Evolutionary conservation across 2,113 vertebrate species (phyloP), one percentile per base, ranked within the genome.

Genomic region (Pachypanchax playfairii): DNA sequence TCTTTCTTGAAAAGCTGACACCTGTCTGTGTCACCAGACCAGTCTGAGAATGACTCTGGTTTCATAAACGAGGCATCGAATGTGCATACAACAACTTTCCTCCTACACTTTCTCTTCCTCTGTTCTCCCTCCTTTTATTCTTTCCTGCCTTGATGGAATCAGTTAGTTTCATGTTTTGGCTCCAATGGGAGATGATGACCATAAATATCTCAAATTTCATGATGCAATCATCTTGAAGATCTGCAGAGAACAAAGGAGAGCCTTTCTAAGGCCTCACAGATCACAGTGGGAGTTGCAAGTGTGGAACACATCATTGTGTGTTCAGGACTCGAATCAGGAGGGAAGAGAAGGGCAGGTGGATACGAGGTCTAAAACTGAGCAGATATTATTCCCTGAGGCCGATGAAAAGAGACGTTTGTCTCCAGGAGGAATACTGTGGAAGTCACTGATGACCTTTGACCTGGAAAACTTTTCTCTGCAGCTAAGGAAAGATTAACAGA

Each of bases 331-430:
- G n/a, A n/a, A n/a, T n/a, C n/a, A n/a, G n/a, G n/a, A 35, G 4
- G 39, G 9, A 25, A 21, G 31, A 44, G 52, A 51, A 68, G 50
- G 33, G 43, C 85, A 74, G 84, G 74, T 28, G 13, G 76, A 76
- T 47, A 69, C 20, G 58, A 53, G 20, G 44, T 22, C 47, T 62
- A 13, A 12, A 62, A 64, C 12, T 26, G 31, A 8, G 48, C 25
- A 50, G 62, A 9, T 61, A 57, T 14, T 33, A 24, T 71, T 60
- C 29, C 31, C 57, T 67, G n/a, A 12, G 3, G 15, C 39, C 42
- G 18, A 51, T 83, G 72, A 87, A 80, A 73, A 65, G 76, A 70
- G 38, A 1, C 1, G 6, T 41, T 77, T 85, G 71, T 78, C 22
- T 67, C 6, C 6, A 21, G 43, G 46, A 48, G 64, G 57, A 73